Evolutionary conservation across 2,888 invertebrate species (phyloP), one percentile per base, ranked within the genome.

Genomic region (Spilarctia lutea): DNA sequence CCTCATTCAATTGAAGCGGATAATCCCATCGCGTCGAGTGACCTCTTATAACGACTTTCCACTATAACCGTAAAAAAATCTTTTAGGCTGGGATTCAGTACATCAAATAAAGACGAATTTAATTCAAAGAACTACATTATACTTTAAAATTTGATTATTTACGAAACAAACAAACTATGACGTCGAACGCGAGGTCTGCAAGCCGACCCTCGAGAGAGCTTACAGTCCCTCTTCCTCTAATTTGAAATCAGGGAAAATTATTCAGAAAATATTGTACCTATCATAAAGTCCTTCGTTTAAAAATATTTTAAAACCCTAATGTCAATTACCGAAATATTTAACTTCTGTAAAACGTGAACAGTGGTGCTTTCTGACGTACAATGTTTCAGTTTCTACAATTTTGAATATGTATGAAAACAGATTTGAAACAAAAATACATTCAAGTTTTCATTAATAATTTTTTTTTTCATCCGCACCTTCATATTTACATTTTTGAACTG

Each of bases 11-110:
- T 35, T 18, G 65, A 45, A 18, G 33, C 68, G 20, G 45, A 27
- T 18, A 68, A 45, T 10, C 68, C 67, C 0, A 80, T 66, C 35
- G 65, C 65, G 39, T 39, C 39, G 65, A 35, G 65, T 66, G 65
- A 66, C 65, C 35, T 39, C 65, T 33, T 20, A 33, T 30, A 52
- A 20, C 52, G n/a, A 48, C 68, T 68, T 68, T 48, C 48, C 30
- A 68, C 48, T 48, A 68, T 11, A 16, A 11, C 33, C 33, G 24
- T 68, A 48, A 30, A 68, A 68, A 24, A 33, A 20, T 68, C 4
- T 68, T 48, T 33, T 48, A 48, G 24, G 33, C 68, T 68, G 30
- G 33, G 24, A 68, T 48, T 48, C 24, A 20, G 30, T 33, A 68
- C 24, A 30, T 63, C 30, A 63, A 63, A 63, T 63, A 30, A 63